phyloP scores from a whole-genome alignment of 2,888 invertebrate genomes.

The Campaea margaritaria region DNA sequence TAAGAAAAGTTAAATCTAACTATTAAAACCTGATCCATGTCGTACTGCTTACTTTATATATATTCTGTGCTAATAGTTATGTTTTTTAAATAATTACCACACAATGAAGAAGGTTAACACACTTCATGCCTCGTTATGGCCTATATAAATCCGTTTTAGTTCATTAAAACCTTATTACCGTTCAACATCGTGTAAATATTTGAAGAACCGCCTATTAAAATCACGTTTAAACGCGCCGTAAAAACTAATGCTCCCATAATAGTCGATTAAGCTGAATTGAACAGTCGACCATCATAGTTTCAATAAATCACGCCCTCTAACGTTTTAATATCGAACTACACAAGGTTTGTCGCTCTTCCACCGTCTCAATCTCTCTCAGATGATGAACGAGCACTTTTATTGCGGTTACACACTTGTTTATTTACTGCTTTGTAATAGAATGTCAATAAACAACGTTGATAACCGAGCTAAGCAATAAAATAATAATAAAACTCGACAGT shows the following conservation, averaged over 20 bases:
- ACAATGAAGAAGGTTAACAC: constrained; percentile 8
- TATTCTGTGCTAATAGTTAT: too few relatives aligned
- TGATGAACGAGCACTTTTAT: constrained; percentile 77
- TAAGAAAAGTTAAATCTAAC: too few relatives aligned
- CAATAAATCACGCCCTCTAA: constrained; percentile 78
- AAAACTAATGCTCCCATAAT: constrained; percentile 75
- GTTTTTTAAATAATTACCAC: too few relatives aligned
- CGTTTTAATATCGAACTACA: constrained; percentile 63
- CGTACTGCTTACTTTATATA: too few relatives aligned
- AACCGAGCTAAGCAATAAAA: constrained; percentile 66
- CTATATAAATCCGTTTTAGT: constrained; percentile 49
- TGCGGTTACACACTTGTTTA: constrained; percentile 72
- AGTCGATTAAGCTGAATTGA: constrained; percentile 70
- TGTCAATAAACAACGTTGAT: constrained; percentile 74
- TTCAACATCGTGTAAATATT: constrained; percentile 68
- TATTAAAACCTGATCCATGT: too few relatives aligned
- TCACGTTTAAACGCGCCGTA: constrained; percentile 71
- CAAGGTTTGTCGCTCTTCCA: constrained; percentile 66
- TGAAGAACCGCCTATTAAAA: constrained; percentile 70
- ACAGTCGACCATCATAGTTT: constrained; percentile 67
- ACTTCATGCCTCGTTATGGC: constrained; percentile 15
- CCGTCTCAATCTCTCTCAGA: constrained; percentile 71
- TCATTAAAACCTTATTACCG: constrained; percentile 58
- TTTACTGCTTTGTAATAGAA: constrained; percentile 75
- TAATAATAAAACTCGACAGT: constrained; percentile 67